phyloP scores from a whole-genome alignment of 2,113 vertebrate species.

The Daubentonia madagascariensis region DNA sequence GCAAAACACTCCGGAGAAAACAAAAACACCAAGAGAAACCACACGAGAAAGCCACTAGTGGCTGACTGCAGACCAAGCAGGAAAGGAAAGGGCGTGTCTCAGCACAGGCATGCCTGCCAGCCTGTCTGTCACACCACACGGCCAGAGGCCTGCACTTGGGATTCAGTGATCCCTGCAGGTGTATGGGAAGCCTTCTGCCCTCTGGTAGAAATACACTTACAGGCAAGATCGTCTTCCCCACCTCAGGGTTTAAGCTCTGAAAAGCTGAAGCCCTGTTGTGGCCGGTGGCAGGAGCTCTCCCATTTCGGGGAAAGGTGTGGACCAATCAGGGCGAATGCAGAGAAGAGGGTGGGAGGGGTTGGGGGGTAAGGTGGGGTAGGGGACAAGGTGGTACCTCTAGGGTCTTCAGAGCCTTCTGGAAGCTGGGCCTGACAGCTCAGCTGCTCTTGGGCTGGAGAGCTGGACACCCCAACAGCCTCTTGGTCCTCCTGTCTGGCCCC shows the following conservation, averaged over 20 bases:
- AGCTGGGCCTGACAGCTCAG: constrained; percentile 2
- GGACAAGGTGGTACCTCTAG: constrained; percentile 71
- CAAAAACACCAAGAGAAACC: neutral
- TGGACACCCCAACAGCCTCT: neutral
- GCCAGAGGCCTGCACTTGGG: too few relatives aligned
- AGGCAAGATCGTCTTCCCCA: too few relatives aligned
- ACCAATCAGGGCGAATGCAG: too few relatives aligned
- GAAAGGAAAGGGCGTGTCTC: neutral
- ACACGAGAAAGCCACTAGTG: neutral
- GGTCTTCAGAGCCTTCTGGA: constrained; percentile 64
- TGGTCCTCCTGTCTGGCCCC: neutral
- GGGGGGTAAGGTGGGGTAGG: accelerated
- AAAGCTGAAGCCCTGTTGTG: neutral
- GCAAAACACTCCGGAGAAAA: neutral
- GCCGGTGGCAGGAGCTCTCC: neutral
- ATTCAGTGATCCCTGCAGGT: too few relatives aligned
- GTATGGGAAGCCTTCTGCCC: neutral
- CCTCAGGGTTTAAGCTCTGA: accelerated
- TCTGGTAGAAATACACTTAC: neutral
- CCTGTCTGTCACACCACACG: too few relatives aligned
- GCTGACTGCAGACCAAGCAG: accelerated
- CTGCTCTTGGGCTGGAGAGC: constrained; percentile 51
- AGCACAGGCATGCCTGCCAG: too few relatives aligned
- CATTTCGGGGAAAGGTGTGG: neutral
- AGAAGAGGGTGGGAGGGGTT: accelerated